A percentile compares a stretch with the other conserved stretches of the same genome.
Evolutionary conservation across 1,140 invertebrate species (phyloP).

Genomic region (Drosophila setifemur): DNA sequence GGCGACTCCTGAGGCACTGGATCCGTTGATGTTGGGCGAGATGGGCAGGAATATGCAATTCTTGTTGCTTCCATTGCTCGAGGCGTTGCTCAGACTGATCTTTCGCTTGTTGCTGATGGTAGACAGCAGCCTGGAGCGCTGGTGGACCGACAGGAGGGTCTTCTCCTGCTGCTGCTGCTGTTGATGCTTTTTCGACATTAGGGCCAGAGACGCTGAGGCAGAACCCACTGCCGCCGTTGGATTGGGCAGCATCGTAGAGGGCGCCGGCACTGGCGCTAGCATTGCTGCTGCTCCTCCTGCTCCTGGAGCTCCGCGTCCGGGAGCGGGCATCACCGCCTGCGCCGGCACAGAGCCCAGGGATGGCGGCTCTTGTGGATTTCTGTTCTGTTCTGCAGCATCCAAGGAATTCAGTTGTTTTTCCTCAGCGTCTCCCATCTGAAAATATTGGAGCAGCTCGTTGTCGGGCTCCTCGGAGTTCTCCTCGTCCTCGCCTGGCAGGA

Average conservation of each 20-base stretch:
- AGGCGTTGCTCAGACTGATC: conserved; percentile 84
- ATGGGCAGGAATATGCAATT: conserved; percentile 93
- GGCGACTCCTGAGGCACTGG: conserved; percentile 82
- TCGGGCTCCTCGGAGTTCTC: conserved; percentile 91
- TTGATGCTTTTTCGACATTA: conserved; percentile 82
- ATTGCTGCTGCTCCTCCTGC: conserved; percentile 37
- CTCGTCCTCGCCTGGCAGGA: conserved; percentile 84
- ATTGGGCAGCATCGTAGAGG: conserved; percentile 21
- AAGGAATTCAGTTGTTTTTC: conserved; percentile 82
- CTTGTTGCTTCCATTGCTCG: conserved; percentile 84
- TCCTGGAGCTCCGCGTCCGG: conserved; percentile 28
- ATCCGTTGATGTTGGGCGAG: conserved; percentile 84
- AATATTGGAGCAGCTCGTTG: conserved; percentile 90
- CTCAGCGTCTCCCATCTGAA: conserved; percentile 85
- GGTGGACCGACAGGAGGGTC: conserved; percentile 31
- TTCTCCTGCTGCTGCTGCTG: conserved; percentile 37
- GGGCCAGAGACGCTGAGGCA: conserved; percentile 82
- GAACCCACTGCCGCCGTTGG: conserved; percentile 72
- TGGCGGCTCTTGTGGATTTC: conserved; percentile 65
- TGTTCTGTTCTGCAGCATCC: conserved; percentile 79
- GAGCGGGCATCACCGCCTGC: conserved; percentile 38
- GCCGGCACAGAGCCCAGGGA: conserved; percentile 34
- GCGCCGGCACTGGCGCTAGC: conserved; percentile 32
- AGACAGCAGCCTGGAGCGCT: conserved; percentile 36
- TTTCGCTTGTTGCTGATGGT: conserved; percentile 82